These are phyloP conservation scores for Eonycteris spelaea DNA, from an alignment of 2,113 vertebrate species.

Conservation along the genomic window DNA sequence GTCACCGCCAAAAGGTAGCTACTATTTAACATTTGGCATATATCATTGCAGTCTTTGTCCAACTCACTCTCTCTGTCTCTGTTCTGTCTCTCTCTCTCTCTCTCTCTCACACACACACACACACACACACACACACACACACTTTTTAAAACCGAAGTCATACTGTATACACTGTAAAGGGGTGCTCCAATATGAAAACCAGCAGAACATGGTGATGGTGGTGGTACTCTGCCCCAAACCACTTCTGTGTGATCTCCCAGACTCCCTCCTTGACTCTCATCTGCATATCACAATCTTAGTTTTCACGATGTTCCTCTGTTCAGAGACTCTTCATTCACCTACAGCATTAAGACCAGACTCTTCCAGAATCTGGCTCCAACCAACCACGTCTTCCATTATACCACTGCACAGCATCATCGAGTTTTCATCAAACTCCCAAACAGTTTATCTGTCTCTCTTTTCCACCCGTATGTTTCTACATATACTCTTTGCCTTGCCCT, in stretches of 20 bases:
- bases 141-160: neutral
- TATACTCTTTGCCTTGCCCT: neutral
- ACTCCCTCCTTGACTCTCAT: neutral
- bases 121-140: neutral
- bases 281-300: neutral
- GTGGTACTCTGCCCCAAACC: neutral
- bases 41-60: neutral
- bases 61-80: too few species aligned
- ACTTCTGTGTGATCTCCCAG: neutral
- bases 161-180: neutral
- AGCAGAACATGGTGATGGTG: neutral
- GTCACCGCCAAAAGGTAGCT: neutral
- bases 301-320: neutral
- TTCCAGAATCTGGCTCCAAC: neutral
- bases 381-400: fast-evolving
- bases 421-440: neutral
- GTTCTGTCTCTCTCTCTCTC: too few species aligned
- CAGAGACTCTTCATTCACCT: neutral
- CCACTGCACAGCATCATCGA: too few species aligned
- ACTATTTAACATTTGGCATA: neutral
- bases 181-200: neutral
- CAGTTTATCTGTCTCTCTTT: neutral
- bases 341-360: neutral
- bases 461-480: neutral
- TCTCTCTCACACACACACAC: neutral